Evolutionary conservation across 2,113 vertebrate genomes (phyloP).

Genomic region (Progne subis): DNA sequence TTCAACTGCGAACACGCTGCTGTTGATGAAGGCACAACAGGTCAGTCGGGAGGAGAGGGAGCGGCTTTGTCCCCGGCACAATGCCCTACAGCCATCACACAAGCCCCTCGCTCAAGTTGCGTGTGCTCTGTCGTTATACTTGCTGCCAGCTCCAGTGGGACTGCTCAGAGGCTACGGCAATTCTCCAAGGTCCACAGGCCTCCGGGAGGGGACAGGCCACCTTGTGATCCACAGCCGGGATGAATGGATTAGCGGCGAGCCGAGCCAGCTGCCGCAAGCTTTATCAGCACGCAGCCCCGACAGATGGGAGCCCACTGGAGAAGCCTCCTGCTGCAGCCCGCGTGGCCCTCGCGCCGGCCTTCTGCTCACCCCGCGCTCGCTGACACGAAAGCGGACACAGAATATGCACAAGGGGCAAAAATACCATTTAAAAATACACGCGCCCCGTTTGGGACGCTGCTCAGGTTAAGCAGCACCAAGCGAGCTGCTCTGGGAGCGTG

Average conservation of each 20-base stretch:
- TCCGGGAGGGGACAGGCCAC: constrained; percentile 42
- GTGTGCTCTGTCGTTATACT: not conserved
- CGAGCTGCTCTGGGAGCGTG: accelerated
- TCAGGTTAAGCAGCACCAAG: not conserved
- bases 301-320: constrained; percentile 80
- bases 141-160: not conserved
- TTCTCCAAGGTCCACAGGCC: constrained; percentile 16
- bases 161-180: not conserved
- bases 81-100: not conserved
- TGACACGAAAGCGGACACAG: not conserved
- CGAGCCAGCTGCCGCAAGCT: constrained; percentile 67
- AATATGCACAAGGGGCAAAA: not conserved
- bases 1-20: not conserved
- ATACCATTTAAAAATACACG: not conserved
- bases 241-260: constrained; percentile 67
- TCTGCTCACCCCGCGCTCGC: constrained; percentile 26
- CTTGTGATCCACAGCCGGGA: constrained; percentile 54
- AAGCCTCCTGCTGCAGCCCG: constrained; percentile 65
- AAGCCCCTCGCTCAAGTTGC: not conserved
- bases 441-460: accelerated
- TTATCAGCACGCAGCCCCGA: constrained; percentile 75
- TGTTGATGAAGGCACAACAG: not conserved
- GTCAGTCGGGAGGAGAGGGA: not conserved
- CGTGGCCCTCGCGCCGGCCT: constrained; percentile 65
- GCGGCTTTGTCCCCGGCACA: not conserved